phyloP scores from a whole-genome alignment of 2,113 vertebrate species.

The Echinops telfairi region DNA sequence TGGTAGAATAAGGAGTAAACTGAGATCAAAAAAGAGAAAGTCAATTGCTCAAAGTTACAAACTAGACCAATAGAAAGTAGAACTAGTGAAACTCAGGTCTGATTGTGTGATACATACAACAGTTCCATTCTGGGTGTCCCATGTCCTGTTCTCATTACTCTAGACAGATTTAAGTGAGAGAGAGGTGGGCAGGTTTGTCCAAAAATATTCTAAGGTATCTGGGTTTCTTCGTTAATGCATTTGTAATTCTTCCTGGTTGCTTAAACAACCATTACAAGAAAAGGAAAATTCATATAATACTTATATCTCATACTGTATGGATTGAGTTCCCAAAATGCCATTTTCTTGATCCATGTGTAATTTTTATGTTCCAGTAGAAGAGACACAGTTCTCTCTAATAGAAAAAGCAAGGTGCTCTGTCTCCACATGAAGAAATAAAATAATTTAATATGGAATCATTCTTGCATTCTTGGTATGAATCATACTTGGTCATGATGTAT shows the following conservation, averaged over 20 bases:
- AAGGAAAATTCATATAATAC: neutral
- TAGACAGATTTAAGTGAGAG: neutral
- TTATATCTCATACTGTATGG: neutral
- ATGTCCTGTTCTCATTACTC: neutral
- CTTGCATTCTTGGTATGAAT: too few species aligned
- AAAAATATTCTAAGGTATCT: neutral
- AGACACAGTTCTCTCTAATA: neutral
- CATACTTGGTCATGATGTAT: too few species aligned
- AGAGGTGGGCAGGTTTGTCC: neutral
- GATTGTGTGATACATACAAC: neutral
- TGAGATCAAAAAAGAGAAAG: slow-evolving; percentile 34
- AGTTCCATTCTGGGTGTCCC: neutral
- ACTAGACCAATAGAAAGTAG: neutral
- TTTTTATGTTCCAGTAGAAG: neutral
- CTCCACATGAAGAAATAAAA: neutral
- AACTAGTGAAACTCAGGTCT: neutral
- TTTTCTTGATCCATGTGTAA: neutral
- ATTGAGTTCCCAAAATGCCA: neutral
- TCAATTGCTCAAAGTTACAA: neutral
- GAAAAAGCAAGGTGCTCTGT: neutral
- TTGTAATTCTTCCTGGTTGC: neutral
- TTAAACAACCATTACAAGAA: neutral
- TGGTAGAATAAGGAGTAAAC: neutral
- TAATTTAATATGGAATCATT: too few species aligned
- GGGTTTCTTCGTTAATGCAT: neutral